Conservation (phyloP, 2,113 vertebrate species). For the Leptodactylus fuscus region DNA sequence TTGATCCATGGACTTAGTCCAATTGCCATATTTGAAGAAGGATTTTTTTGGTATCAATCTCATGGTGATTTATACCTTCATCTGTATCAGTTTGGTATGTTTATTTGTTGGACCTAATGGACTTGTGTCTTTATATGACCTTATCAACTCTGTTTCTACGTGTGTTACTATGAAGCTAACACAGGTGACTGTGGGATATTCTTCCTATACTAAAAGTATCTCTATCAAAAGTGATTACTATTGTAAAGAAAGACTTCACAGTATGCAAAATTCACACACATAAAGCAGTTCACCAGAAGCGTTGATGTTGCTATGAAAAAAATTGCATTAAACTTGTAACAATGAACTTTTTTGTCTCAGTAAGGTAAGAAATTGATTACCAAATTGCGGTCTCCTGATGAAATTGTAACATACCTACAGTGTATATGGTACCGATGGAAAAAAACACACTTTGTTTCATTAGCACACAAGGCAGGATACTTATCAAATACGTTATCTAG, state of each 20-base stretch:
- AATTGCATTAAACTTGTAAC: not conserved
- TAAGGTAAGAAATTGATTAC: not conserved
- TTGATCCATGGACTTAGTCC: no score
- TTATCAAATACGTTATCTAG: not conserved
- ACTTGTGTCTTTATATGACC: no score
- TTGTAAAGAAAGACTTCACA: not conserved
- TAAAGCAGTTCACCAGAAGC: not conserved
- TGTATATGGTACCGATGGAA: not conserved
- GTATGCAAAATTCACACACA: not conserved
- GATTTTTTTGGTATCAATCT: no score
- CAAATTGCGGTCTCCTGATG: no score
- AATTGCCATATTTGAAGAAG: no score
- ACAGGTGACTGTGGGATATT: no score
- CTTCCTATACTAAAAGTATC: not conserved
- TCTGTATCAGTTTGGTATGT: no score
- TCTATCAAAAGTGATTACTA: no score
- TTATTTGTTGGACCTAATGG: no score
- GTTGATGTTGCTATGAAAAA: not conserved
- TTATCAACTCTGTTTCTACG: no score
- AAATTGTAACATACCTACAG: not conserved
- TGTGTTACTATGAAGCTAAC: no score
- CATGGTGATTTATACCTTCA: no score
- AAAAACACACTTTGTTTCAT: slow-evolving; percentile 3
- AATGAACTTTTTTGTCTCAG: slow-evolving; percentile 1
- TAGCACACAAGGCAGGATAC: slow-evolving; percentile 8